Conservation (phyloP, 2,113 vertebrate genomes). For the Hemichromis elongatus region DNA sequence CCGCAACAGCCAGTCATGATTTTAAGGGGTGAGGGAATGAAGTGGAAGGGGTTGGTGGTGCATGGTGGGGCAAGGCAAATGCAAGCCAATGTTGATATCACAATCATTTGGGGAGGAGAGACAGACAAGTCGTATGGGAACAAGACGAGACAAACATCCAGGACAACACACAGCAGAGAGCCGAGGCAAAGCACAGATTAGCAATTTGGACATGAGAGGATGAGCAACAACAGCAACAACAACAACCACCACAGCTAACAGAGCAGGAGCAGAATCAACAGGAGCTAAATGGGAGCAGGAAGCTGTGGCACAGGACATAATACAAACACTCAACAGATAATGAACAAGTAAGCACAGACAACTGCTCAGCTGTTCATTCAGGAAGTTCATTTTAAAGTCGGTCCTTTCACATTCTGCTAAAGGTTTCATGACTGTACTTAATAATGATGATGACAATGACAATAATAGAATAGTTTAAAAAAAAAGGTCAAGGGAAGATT, state of each 20-base stretch:
- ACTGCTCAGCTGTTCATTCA: constrained; percentile 29
- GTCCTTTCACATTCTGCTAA: constrained; percentile 16
- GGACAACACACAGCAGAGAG: constrained; percentile 79
- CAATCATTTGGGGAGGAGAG: constrained; percentile 69
- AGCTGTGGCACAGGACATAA: constrained; percentile 40
- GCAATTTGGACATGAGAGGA: constrained; percentile 83
- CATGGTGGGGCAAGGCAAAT: constrained; percentile 72
- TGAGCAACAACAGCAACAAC: constrained; percentile 69
- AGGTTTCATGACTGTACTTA: neutral
- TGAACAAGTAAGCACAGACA: constrained; percentile 49
- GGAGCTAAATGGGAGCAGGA: constrained; percentile 10
- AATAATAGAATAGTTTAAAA: neutral
- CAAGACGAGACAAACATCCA: constrained; percentile 73
- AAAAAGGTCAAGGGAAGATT: neutral
- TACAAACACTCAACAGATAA: constrained; percentile 58
- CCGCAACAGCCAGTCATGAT: constrained; percentile 88
- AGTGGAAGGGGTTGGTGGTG: constrained; percentile 32
- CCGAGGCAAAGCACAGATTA: constrained; percentile 97
- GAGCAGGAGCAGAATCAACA: constrained; percentile 53
- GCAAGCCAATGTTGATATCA: constrained; percentile 87
- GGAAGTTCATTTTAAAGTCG: constrained; percentile 60
- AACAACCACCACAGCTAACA: constrained; percentile 58
- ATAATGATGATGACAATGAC: neutral
- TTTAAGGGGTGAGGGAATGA: constrained; percentile 59
- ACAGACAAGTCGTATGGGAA: constrained; percentile 43